Evolutionary conservation across 2,888 invertebrate species (phyloP), one percentile per base, ranked within the genome.

Genomic region (Drosophila rubida): DNA sequence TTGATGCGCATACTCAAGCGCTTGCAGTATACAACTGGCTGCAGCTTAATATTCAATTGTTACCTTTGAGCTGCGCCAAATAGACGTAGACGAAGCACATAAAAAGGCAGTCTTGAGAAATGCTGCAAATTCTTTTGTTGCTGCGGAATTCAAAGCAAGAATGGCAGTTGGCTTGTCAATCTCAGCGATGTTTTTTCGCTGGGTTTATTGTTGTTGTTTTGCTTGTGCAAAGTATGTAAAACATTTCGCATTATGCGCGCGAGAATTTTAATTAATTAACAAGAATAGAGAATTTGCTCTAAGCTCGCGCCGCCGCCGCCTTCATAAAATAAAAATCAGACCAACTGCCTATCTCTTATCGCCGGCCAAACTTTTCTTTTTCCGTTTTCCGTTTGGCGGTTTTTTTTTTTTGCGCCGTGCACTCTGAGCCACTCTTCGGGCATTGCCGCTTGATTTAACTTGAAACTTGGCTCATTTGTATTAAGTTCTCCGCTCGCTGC

Each of bases 401-500:
- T 19, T 3, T 19, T 2, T 19, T 2, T 19, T 19, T 19, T 19
- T 35, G 41, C 32, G 44, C 44, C 53, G 42, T 39, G 45, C 64
- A n/a, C n/a, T n/a, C n/a, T n/a, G n/a, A n/a, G n/a, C 23, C 60
- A 41, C 41, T 69, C 55, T 72, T 60, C 48, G 70, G 63, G 63
- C 60, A 78, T 75, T 78, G 80, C 73, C 76, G 78, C 80, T 80
- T 84, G 84, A 88, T 86, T 84, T 84, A 84, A 87, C 88, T 87
- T 83, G 77, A 87, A 85, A 81, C 82, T 78, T 70, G 78, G 68
- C 82, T 87, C 83, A 88, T 84, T 84, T 84, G 83, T 88, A 88
- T 80, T 83, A 86, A 88, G 87, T 88, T 82, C 71, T 45, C 68
- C 55, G 59, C 67, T 76, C 66, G 69, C 63, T 77, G 78, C 68